These are phyloP conservation scores for Trachythela sp. DNA, from an alignment of 64 coral and sea anemone species.

Conservation along the genomic window DNA sequence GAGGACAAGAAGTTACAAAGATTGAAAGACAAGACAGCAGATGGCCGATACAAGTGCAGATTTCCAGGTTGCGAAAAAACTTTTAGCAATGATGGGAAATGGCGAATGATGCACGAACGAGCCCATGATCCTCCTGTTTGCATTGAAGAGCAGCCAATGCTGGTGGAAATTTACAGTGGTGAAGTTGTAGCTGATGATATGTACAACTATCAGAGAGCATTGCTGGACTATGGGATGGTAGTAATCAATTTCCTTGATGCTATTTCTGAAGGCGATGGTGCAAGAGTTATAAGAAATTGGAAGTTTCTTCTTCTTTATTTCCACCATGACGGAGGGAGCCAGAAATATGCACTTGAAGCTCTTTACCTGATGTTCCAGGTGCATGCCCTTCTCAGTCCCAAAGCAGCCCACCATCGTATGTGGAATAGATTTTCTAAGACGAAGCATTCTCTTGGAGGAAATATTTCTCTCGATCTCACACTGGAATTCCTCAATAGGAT, in stretches of 20 bases:
- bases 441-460: background rate
- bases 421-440: background rate
- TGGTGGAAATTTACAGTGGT: background rate
- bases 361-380: background rate
- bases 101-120: conserved; percentile 51
- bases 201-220: conserved; percentile 59
- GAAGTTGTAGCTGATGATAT: conserved; percentile 51
- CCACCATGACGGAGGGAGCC: background rate
- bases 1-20: conserved; percentile 16
- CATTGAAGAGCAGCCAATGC: conserved; percentile 26
- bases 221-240: conserved; percentile 66
- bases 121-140: conserved; percentile 38
- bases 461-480: background rate
- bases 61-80: conserved; percentile 65
- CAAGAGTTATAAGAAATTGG: conserved; percentile 37
- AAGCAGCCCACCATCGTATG: background rate
- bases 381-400: background rate
- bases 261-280: conserved; percentile 63
- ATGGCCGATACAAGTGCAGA: conserved; percentile 58
- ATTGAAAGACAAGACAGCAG: conserved; percentile 47
- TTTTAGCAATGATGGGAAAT: conserved; percentile 61
- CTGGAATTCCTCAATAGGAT: background rate
- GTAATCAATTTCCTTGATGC: conserved; percentile 66
- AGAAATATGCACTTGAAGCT: background rate
- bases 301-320: background rate